These are phyloP conservation scores for Drosophila rhopaloa DNA, from an alignment of 1,140 invertebrate genomes.

Conservation along the genomic window DNA sequence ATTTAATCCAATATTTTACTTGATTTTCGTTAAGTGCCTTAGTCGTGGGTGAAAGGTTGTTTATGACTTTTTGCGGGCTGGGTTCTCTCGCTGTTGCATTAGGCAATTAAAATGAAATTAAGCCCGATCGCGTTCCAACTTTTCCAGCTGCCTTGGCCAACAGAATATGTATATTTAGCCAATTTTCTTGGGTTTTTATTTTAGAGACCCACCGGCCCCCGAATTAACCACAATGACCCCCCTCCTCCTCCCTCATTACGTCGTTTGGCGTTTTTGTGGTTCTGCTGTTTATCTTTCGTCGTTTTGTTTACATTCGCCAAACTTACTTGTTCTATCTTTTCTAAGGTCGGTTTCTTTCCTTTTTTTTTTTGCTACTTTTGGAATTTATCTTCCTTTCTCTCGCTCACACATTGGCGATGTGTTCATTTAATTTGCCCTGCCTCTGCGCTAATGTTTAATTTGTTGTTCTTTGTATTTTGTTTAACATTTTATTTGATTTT, in stretches of 20 bases:
- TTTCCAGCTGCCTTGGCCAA: slow-evolving; percentile 22
- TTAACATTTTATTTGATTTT: slow-evolving; percentile 81
- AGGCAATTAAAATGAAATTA: slow-evolving; percentile 50
- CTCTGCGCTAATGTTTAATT: slow-evolving; percentile 61
- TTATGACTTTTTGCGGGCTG: not conserved
- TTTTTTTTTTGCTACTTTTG: slow-evolving; percentile 27
- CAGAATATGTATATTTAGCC: slow-evolving; percentile 9
- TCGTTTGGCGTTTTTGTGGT: slow-evolving; percentile 54
- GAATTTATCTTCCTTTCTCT: slow-evolving; percentile 14
- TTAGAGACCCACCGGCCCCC: slow-evolving; percentile 1
- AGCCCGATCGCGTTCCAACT: slow-evolving; percentile 12
- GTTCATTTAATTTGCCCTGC: slow-evolving; percentile 47
- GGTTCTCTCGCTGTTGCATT: slow-evolving; percentile 1
- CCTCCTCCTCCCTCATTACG: slow-evolving; percentile 6
- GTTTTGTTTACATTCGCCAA: slow-evolving; percentile 77
- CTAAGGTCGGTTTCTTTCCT: slow-evolving; percentile 13
- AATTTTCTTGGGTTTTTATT: slow-evolving; percentile 54
- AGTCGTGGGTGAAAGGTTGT: not conserved
- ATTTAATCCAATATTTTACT: not conserved
- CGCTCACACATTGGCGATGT: slow-evolving; percentile 14
- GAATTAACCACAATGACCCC: slow-evolving; percentile 1
- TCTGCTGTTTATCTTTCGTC: slow-evolving; percentile 81
- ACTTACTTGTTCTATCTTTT: slow-evolving; percentile 26
- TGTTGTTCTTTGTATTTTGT: slow-evolving; percentile 80
- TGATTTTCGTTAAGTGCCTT: not conserved